Evolutionary conservation across 1,140 invertebrate genomes (phyloP).

Genomic region (Callitettix versicolor): DNA sequence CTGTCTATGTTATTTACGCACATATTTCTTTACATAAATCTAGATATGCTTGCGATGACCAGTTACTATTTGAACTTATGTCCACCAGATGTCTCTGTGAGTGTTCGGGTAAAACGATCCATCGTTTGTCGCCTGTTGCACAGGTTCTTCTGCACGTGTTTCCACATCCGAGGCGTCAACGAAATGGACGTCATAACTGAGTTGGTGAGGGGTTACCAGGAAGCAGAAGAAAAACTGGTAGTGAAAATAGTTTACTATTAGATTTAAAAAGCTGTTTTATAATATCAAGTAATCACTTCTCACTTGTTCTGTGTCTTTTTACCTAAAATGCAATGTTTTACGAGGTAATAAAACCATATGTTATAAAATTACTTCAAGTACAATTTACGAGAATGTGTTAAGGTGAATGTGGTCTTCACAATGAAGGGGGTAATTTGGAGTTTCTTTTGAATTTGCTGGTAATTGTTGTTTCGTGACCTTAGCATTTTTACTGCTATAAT

Average conservation of each 20-base stretch:
- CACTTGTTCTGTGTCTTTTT: neutral
- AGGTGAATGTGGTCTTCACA: too few relatives aligned
- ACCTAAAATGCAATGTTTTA: neutral
- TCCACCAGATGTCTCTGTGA: slow-evolving; percentile 58
- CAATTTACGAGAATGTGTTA: too few relatives aligned
- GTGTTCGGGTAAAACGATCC: slow-evolving; percentile 47
- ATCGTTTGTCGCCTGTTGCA: slow-evolving; percentile 57
- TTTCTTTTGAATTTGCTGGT: too few relatives aligned
- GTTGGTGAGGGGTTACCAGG: slow-evolving; percentile 49
- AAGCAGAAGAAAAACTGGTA: slow-evolving; percentile 47
- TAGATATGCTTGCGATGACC: too few relatives aligned
- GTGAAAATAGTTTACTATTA: slow-evolving; percentile 26
- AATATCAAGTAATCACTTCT: neutral
- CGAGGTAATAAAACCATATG: neutral
- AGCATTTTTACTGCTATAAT: too few relatives aligned
- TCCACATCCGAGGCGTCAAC: slow-evolving; percentile 44
- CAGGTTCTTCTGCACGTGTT: slow-evolving; percentile 58
- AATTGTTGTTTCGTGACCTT: too few relatives aligned
- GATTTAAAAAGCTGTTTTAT: too few relatives aligned
- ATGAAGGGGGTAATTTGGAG: too few relatives aligned
- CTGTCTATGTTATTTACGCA: too few relatives aligned
- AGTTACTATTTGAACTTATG: too few relatives aligned
- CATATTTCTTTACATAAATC: too few relatives aligned
- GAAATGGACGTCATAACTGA: slow-evolving; percentile 43
- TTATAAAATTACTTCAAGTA: neutral